Base-by-base conservation (phyloP, 2,113 vertebrate genomes). In the Alectura lathami region DNA sequence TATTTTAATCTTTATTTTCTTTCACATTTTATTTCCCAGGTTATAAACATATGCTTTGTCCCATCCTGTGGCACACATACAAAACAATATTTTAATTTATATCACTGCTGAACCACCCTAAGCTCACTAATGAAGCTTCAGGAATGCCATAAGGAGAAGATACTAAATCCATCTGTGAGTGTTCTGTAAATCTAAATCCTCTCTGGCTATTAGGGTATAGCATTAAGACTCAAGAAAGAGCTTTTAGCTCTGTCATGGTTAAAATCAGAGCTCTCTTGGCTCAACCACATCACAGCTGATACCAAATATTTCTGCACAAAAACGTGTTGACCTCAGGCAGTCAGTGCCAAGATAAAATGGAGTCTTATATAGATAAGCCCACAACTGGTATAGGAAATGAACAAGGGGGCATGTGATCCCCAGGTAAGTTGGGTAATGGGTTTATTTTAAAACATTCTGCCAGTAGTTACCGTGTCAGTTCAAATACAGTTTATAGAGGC, bases 1-100 rank as follows among this genome's bases (percentile, higher is more conserved):
- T 78, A 50, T n/a, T 89, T 64, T 53, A 94, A 67, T 91, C 83
- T 91, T 80, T 93, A 59, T 94, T 92, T 92, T 78, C 78, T 83
- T 88, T 48, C 43, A 22, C 79, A 48, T 93, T 91, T 66, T 70
- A 67, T 91, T 93, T 93, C 27, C 43, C 36, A 48, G 43, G 56
- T 51, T 83, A 95, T 95, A 81, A 89, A 75, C 68, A 81, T 88
- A 88, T 45, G 64, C 67, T 91, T 93, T 75, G 6, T 60, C 64
- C 27, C 47, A 68, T 81, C 64, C 60, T 43, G 24, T 0, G 0
- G 60, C 59, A 53, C 18, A 60, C 43, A 34, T 75, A 81, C 42
- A 83, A 68, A 94, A 63, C 26, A 82, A 89, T 34, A 17, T 80
- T 88, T 88, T 80, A 69, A 59, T 93, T 87, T 67, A 42, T 67